phyloP scores from a whole-genome alignment of 2,113 vertebrate species.

The Sigmodon hispidus region DNA sequence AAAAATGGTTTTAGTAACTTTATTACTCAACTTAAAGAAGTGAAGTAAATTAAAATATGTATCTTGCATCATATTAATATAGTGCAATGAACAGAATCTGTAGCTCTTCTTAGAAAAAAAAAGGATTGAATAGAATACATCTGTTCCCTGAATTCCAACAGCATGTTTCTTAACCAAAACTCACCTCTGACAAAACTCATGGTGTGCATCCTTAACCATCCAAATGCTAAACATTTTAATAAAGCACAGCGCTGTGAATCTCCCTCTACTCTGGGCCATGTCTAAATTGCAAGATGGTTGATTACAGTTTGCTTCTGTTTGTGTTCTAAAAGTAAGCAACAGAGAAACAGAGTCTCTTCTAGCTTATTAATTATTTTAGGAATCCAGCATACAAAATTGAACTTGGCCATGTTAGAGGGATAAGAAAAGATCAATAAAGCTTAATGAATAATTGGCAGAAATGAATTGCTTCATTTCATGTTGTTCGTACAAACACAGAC shows the following conservation, averaged over 20 bases:
- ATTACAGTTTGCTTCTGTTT: not conserved
- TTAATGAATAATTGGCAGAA: constrained; percentile 38
- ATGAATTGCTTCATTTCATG: constrained; percentile 14
- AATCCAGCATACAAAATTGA: constrained; percentile 37
- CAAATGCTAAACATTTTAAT: not conserved
- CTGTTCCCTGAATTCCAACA: not conserved
- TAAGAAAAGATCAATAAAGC: constrained; percentile 3
- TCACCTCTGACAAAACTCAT: not conserved
- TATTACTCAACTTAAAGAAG: not conserved
- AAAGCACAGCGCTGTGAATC: not conserved
- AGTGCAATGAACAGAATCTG: not conserved
- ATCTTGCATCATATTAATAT: not conserved
- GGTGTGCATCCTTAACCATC: not conserved
- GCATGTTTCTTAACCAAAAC: not conserved
- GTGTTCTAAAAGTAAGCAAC: not conserved
- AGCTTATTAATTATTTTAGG: constrained; percentile 43
- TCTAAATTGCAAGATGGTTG: not conserved
- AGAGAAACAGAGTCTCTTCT: not conserved
- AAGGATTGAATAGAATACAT: not conserved
- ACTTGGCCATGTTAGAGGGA: not conserved
- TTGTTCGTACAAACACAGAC: not conserved
- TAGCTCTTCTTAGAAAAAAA: not conserved
- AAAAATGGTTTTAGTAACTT: not conserved
- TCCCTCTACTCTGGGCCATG: not conserved
- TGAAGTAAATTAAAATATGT: not conserved